Conservation (phyloP, 2,113 vertebrate genomes). For the Xiphorhynchus elegans region DNA sequence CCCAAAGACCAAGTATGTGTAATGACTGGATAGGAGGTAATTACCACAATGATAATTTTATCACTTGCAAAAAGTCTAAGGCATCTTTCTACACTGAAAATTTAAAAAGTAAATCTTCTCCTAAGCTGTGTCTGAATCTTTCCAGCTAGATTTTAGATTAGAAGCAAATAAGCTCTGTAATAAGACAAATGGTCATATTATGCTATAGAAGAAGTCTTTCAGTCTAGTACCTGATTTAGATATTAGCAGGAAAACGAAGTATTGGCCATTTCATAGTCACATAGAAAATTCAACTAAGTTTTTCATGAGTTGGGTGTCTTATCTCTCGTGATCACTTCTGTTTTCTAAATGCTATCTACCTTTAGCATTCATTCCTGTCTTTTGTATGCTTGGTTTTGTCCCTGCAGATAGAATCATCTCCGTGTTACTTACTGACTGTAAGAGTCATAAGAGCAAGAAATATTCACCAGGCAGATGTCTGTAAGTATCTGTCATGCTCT, state of each 20-base stretch:
- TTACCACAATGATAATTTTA: background rate
- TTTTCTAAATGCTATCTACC: background rate
- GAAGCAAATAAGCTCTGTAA: background rate
- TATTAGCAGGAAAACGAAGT: background rate
- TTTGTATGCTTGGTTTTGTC: background rate
- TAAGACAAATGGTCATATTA: background rate
- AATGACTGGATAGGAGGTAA: background rate
- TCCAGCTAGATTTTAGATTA: background rate
- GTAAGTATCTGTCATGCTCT: conserved; percentile 32
- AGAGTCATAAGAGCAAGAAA: conserved; percentile 68
- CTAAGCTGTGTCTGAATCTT: background rate
- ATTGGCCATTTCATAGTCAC: background rate
- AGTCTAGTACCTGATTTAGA: background rate
- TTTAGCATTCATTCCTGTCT: background rate
- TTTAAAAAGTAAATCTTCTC: background rate
- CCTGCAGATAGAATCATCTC: conserved; percentile 33
- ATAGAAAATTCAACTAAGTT: background rate
- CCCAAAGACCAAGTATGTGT: background rate
- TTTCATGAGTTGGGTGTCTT: background rate
- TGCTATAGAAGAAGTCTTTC: background rate
- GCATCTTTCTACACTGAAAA: background rate
- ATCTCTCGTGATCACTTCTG: background rate
- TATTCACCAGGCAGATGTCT: conserved; percentile 43
- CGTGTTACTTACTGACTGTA: conserved; percentile 59
- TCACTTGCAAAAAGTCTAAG: background rate